phyloP scores from a whole-genome alignment of 2,888 invertebrate genomes.

The Trichogramma dendrolimi region DNA sequence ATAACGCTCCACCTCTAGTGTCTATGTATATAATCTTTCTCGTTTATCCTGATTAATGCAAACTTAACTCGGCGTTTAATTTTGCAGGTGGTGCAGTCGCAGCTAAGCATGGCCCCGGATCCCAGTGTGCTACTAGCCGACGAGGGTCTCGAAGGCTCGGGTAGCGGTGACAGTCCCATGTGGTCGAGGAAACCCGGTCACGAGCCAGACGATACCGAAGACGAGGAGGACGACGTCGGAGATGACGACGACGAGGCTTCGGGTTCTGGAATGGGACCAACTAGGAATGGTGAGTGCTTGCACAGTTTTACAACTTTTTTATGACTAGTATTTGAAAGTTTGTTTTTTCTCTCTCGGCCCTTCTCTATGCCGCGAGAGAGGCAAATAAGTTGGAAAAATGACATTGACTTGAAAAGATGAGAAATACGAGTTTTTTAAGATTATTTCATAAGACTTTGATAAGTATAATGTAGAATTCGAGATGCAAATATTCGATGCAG shows the following conservation, averaged over 20 bases:
- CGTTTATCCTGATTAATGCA: too few species aligned
- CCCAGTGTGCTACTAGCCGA: slow-evolving; percentile 44
- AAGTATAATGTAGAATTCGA: too few species aligned
- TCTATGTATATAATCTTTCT: too few species aligned
- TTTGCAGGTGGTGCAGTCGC: slow-evolving; percentile 45
- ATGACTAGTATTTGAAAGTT: background rate
- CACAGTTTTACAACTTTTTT: background rate
- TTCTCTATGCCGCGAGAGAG: too few species aligned
- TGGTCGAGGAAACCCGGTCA: slow-evolving; percentile 31
- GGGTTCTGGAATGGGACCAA: slow-evolving; percentile 44
- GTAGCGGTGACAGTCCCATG: slow-evolving; percentile 44
- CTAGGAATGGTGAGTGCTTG: slow-evolving; percentile 34
- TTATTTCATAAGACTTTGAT: too few species aligned
- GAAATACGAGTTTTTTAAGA: too few species aligned
- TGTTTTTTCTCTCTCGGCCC: background rate
- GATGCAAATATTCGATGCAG: too few species aligned
- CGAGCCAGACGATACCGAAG: slow-evolving; percentile 31
- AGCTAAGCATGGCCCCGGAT: slow-evolving; percentile 47
- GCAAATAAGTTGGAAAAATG: too few species aligned
- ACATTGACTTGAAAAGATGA: too few species aligned
- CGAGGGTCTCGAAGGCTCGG: slow-evolving; percentile 48
- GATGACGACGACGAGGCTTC: slow-evolving; percentile 38
- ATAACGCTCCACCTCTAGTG: too few species aligned
- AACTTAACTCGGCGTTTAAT: background rate
- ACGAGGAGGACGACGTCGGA: slow-evolving; percentile 36